These are phyloP conservation scores for Ptyas mucosa DNA, from an alignment of 2,113 vertebrate genomes.

Conservation along the genomic window DNA sequence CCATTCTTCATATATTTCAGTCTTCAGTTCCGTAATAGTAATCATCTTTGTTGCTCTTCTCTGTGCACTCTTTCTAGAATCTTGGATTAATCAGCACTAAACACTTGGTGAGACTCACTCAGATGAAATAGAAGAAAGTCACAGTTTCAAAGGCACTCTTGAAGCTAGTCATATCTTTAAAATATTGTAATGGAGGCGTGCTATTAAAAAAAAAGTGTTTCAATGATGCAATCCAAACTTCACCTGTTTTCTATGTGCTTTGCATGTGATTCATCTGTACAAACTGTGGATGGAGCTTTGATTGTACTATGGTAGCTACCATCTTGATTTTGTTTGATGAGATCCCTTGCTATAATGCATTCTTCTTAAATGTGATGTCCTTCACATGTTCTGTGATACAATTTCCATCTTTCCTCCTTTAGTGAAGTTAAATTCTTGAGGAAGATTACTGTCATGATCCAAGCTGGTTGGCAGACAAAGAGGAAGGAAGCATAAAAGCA, in stretches of 20 bases:
- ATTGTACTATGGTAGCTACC: not conserved
- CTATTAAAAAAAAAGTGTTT: not conserved
- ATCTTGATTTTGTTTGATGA: not conserved
- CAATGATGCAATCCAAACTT: not conserved
- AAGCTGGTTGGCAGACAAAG: not conserved
- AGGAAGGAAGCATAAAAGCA: not conserved
- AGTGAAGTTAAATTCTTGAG: not conserved
- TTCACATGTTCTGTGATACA: not conserved
- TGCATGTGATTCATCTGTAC: not conserved
- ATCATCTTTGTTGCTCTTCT: not conserved
- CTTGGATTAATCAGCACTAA: not conserved
- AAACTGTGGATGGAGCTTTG: not conserved
- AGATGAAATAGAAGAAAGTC: not conserved
- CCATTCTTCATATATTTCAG: not conserved
- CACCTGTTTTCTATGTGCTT: not conserved
- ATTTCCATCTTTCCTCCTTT: not conserved
- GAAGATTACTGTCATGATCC: not conserved
- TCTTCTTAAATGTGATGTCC: not conserved
- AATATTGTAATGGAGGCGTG: not conserved
- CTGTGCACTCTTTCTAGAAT: not conserved
- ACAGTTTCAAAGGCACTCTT: not conserved
- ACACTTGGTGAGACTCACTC: not conserved
- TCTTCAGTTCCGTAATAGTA: not conserved
- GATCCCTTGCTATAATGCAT: not conserved
- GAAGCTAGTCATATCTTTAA: not conserved